Base-by-base conservation (phyloP, 2,797 vertebrate species). In the Pelodytes ibericus region DNA sequence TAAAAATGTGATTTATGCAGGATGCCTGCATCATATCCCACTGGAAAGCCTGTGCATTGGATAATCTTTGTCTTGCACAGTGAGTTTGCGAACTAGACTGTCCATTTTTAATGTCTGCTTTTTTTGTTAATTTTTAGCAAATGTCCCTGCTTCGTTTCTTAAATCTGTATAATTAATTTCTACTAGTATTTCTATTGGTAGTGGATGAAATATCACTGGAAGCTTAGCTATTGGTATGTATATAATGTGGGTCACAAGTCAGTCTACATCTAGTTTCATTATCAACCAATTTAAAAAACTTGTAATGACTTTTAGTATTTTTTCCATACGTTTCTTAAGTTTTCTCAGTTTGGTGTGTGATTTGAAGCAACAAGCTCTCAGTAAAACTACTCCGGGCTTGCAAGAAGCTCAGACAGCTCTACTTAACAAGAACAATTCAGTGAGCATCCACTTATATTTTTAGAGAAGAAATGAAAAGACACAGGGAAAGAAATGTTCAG, bases 341-440 rank as follows among this genome's bases (percentile, higher is more conserved):
- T 76, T 56, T 58, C 51, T 80, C 80, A 80, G 83, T 85, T 84
- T 66, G 71, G 83, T 84, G 80, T 13, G 18, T 83, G 81, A 22
- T 77, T 72, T 66, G 1, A 77, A 82, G 76, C 71, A 25, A 30
- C 74, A 60, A 82, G 57, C 59, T 76, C 82, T 81, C n/a, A n/a
- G n/a, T 83, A 77, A 87, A 87, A 80, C 80, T 76, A 80, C 71
- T 86, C 59, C 79, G 80, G 62, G 77, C 80, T 67, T 82, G 74
- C 33, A 25, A 39, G 47, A 66, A 33, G 53, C 62, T 71, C 76
- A 30, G 65, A 80, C 59, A 56, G 69, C 3, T 80, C 71, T 33
- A 80, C 81, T 83, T 84, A 84, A 81, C 83, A 82, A 82, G 80
- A 86, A 82, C 81, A 81, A 80, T 82, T 84, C 84, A 69, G 78